These are phyloP conservation scores for Leiothrix lutea DNA, from an alignment of 2,113 vertebrate species.

Conservation along the genomic window DNA sequence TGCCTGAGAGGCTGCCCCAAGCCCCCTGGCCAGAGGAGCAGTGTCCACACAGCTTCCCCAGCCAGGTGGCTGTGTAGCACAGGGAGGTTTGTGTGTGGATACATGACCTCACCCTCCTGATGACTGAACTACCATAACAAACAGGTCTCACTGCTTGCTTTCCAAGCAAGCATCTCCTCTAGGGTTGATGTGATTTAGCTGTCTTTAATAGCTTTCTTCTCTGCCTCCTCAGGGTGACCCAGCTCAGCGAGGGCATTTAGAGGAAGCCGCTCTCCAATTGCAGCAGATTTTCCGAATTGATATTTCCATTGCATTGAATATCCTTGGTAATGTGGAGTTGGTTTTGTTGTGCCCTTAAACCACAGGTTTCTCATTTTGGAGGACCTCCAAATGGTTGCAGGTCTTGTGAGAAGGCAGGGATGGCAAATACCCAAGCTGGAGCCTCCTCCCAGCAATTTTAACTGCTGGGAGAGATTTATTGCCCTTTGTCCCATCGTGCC, in stretches of 20 bases:
- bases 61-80: background rate
- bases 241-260: constrained; percentile 70
- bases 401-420: constrained; percentile 37
- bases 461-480: constrained; percentile 38
- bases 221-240: constrained; percentile 64
- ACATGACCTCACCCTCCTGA: background rate
- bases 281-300: constrained; percentile 78
- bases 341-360: constrained; percentile 17
- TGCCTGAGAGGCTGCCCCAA: background rate
- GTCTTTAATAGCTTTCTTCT: constrained; percentile 31
- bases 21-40: background rate
- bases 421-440: constrained; percentile 37
- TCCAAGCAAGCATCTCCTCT: background rate
- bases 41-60: background rate
- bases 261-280: constrained; percentile 79
- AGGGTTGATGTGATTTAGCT: background rate
- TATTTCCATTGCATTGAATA: constrained; percentile 89
- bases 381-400: constrained; percentile 43
- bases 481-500: constrained; percentile 38
- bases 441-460: constrained; percentile 34
- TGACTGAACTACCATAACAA: background rate
- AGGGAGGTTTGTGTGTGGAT: background rate
- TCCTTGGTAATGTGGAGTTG: constrained; percentile 83
- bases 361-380: constrained; percentile 20
- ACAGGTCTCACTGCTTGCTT: background rate